Evolutionary conservation across 2,797 vertebrate genomes (phyloP), one percentile per base, ranked within the genome.

Genomic region (Dicrostonyx torquatus): DNA sequence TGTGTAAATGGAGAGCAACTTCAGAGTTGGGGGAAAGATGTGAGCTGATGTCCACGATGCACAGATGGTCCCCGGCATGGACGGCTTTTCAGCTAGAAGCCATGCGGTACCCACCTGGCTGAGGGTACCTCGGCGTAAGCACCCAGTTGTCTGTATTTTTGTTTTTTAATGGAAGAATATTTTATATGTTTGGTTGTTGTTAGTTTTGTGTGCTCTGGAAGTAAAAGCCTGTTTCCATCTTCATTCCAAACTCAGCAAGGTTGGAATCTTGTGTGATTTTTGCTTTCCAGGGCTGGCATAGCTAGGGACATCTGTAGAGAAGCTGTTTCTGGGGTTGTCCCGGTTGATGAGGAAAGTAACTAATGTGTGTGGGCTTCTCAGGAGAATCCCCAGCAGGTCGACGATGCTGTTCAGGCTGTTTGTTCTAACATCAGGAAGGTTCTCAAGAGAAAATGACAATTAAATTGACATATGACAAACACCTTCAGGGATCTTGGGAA

Each of bases 1-100:
- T 75, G 91, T 85, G 15, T 93, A 72, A 93, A 97, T 95, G 85
- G 45, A 84, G 82, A 83, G 76, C 80, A 75, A 48, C 43, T 84
- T 78, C 1, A 82, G 34, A 60, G 60, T 14, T 66, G 70, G 75
- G 40, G 43, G 75, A 29, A 82, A 20, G 45, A 78, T 87, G 43
- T 87, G 84, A 93, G 84, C 22, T 40, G 12, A 14, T 62, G 24
- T 43, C 66, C 60, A 6, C 37, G 40, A 40, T 89, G 77, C 55
- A 64, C 66, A 82, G 55, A 34, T 4, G 4, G 22, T 62, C 34
- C 40, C 84, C 93, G 60, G 34, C 31, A 73, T 55, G 34, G 26
- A 26, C 70, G 72, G 80, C n/a, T 77, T 77, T 85, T 82, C 73
- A 75, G 53, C 7, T 3, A 24, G 66, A 77, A 62, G 29, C 15